Evolutionary conservation across 2,888 invertebrate genomes (phyloP), one percentile per base, ranked within the genome.

Genomic region (Andricus curvator): DNA sequence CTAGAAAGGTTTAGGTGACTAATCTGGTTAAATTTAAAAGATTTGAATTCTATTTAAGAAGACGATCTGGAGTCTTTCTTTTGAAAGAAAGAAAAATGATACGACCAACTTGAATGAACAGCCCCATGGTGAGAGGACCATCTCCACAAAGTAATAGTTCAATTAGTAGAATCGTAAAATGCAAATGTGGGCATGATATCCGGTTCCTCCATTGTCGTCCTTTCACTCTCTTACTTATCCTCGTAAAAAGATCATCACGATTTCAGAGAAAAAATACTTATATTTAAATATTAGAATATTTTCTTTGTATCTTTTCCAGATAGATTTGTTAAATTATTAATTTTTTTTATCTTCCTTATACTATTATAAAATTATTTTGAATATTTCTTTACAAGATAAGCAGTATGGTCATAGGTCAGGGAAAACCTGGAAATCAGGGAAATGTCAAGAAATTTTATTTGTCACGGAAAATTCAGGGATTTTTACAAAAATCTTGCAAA

Each of bases 161-260:
- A 90, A 90, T 90, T 89, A 90, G 86, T 81, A 83, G 82, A 84
- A 82, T 86, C 87, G 88, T 88, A 88, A 89, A 88, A 88, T 87
- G 87, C 86, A 88, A 89, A 90, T 87, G 83, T 88, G 85, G 86
- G 85, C 87, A 84, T 85, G 86, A 51, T 70, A 51, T 70, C 70
- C 70, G 51, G 70, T 70, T 51, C 51, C 29, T 70, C 48, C 29
- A 51, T 70, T 70, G 70, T 70, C 29, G 51, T 48, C 22, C 48
- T 20, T 22, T 51, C 70, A 20, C 48, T 51, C 48, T 70, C 44
- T 48, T 51, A 29, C 20, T 51, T 70, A 51, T 48, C 29, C 48
- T 70, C 44, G 44, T 48, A 44, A 25, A 70, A 70, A 48, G 22
- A 11, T 48, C 13, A 68, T 68, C 44, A 70, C 6, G 25, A 70